phyloP scores from a whole-genome alignment of 2,797 vertebrate species.

The Coregonus ussuriensis region DNA sequence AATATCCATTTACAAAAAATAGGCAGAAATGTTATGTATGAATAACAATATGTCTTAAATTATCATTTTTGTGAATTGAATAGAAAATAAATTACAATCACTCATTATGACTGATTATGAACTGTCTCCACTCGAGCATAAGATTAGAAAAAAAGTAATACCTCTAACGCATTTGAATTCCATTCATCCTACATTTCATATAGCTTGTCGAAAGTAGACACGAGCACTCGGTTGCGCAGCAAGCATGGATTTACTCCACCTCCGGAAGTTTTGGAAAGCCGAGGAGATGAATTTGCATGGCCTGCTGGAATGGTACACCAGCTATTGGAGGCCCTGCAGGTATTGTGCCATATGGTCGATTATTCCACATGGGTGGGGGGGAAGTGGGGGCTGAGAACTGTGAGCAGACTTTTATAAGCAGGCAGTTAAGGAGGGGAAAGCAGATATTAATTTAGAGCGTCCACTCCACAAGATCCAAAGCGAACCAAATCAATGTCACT shows the following conservation, averaged over 20 bases:
- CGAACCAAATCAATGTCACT: conserved; percentile 41
- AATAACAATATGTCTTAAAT: neutral
- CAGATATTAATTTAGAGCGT: conserved; percentile 53
- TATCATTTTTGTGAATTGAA: neutral
- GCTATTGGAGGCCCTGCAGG: conserved; percentile 67
- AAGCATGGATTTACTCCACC: conserved; percentile 25
- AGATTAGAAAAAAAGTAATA: neutral
- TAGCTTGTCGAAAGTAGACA: conserved; percentile 22
- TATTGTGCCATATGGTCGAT: conserved; percentile 74
- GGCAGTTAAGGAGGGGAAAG: conserved; percentile 49
- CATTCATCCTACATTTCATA: neutral
- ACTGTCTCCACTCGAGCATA: neutral
- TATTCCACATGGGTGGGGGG: conserved; percentile 59
- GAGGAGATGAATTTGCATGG: conserved; percentile 65
- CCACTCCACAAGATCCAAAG: conserved; percentile 35
- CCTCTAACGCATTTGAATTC: neutral
- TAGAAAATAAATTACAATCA: neutral
- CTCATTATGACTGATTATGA: too few species aligned
- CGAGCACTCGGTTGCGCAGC: neutral
- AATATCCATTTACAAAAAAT: neutral
- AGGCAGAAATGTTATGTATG: neutral
- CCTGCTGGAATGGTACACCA: conserved; percentile 54
- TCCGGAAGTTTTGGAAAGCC: conserved; percentile 58
- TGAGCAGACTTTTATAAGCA: conserved; percentile 56
- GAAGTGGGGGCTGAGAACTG: conserved; percentile 53